Evolutionary conservation across 2,888 invertebrate species (phyloP), one percentile per base, ranked within the genome.

Genomic region (Drosophila fungiperda): DNA sequence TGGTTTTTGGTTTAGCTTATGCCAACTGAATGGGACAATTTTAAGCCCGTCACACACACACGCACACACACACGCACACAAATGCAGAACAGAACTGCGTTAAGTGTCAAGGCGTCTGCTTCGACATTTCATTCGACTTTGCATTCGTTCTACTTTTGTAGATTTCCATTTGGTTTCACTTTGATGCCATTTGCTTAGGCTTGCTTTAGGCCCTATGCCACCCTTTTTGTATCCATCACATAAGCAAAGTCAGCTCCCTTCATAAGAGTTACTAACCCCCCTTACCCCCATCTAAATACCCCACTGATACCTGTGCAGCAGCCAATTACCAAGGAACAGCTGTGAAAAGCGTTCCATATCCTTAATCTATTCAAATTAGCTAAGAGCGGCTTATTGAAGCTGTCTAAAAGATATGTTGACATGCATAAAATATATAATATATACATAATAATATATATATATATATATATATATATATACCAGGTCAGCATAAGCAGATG

Each of bases 1-100:
- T 23, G 0, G 15, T 26, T n/a, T 9, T 55, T 57, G 62, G 42
- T 68, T 68, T 75, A 74, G 73, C 76, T 76, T 79, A 73, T 77
- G 76, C 74, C 73, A 82, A 88, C 82, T 87, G 88, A 88, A 87
- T 81, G 76, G 87, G 68, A 73, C 82, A 78, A 82, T 76, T 73
- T 70, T 23, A 55, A 70, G 66, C 54, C 64, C 54, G 62, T 58
- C 64, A 66, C 52, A 40, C n/a, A 40, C 40, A 38, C 38, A 8
- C 38, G 8, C n/a, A 9, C 40, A 40, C 38, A 36, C 36, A 36
- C 36, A 7, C 0, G 7, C 36, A n/a, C 20, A 42, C 38, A 17
- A 17, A 38, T 7, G 20, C 3, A 15, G 23, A 15, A 23, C 23
- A 48, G 42, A 68, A 55, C 38, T 38, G 42, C 54, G 54, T 65